Base-by-base conservation (phyloP, 2,888 invertebrate genomes). In the Fragum whitleyi region DNA sequence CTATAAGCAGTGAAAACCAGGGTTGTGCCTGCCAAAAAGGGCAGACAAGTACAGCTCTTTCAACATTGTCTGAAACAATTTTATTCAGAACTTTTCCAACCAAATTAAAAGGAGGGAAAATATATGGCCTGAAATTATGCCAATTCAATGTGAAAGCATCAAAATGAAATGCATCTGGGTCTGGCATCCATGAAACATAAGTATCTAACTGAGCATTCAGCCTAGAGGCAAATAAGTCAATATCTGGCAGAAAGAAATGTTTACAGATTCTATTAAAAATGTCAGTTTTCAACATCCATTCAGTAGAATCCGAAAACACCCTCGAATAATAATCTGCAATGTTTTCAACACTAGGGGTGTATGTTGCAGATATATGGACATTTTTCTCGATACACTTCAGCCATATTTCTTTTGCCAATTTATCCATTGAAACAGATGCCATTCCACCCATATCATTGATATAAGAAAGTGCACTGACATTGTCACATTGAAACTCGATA, bases 21-120 rank as follows among this genome's bases (percentile, higher is more conserved):
- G 59, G n/a, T 55, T 84, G 85, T 19, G 78, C 70, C 61, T 11
- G 28, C 83, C 85, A 85, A 51, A 65, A 59, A 23, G 83, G 83
- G 19, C 77, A 39, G 42, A 85, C 55, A 6, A 78, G 23, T 16
- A 83, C 67, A 28, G 75, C 79, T 62, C 61, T 69, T 1, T 81
- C 69, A 9, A 79, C 83, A 7, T 79, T 47, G 39, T 87, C 81
- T 39, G n/a, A n/a, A n/a, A n/a, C n/a, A n/a, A n/a, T n/a, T n/a
- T n/a, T n/a, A n/a, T n/a, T n/a, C n/a, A n/a, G n/a, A n/a, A n/a
- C n/a, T n/a, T n/a, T n/a, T n/a, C n/a, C n/a, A n/a, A n/a, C n/a
- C n/a, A n/a, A n/a, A n/a, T 55, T 65, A 28, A 87, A 85, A 65
- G 85, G 87, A 14, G 82, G 79, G 78, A 86, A 77, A 14, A 84